phyloP scores from a whole-genome alignment of 2,888 invertebrate species.

The Odontocolon sp. region DNA sequence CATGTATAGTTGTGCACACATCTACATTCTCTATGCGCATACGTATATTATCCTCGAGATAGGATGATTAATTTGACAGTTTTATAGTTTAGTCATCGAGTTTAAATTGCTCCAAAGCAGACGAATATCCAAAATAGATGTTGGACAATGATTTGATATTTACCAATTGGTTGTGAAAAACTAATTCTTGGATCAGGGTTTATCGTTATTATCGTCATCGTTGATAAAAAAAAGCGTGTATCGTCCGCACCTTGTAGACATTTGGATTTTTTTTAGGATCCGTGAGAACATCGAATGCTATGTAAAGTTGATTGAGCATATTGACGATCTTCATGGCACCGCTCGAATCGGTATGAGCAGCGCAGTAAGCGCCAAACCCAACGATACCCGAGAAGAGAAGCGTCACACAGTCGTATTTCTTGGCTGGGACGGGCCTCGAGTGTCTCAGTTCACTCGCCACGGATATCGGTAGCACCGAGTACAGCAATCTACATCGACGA shows the following conservation, averaged over 20 bases:
- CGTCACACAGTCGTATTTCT: slow-evolving; percentile 94
- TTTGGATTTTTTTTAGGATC: slow-evolving; percentile 96
- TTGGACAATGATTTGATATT: too few relatives aligned
- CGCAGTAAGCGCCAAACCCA: slow-evolving; percentile 95
- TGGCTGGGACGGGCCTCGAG: slow-evolving; percentile 94
- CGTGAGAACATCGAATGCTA: slow-evolving; percentile 95
- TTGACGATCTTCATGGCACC: slow-evolving; percentile 98
- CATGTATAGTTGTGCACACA: background rate
- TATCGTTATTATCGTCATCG: background rate
- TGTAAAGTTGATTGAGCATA: slow-evolving; percentile 96
- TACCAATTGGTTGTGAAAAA: too few relatives aligned
- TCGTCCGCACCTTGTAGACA: slow-evolving; percentile 98
- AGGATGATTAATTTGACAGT: slow-evolving; percentile 3
- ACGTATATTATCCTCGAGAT: background rate
- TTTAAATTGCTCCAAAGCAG: too few relatives aligned
- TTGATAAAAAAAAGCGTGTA: too few relatives aligned
- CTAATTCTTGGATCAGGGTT: too few relatives aligned
- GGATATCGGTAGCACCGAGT: slow-evolving; percentile 95
- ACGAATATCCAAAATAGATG: too few relatives aligned
- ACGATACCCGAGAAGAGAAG: slow-evolving; percentile 97
- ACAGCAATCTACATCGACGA: slow-evolving; percentile 87
- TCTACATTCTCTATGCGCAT: too few relatives aligned
- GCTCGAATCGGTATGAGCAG: slow-evolving; percentile 93
- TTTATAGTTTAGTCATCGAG: too few relatives aligned
- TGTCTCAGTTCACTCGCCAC: slow-evolving; percentile 98